Conservation (phyloP, 2,888 invertebrate species). For the Tuta absoluta region DNA sequence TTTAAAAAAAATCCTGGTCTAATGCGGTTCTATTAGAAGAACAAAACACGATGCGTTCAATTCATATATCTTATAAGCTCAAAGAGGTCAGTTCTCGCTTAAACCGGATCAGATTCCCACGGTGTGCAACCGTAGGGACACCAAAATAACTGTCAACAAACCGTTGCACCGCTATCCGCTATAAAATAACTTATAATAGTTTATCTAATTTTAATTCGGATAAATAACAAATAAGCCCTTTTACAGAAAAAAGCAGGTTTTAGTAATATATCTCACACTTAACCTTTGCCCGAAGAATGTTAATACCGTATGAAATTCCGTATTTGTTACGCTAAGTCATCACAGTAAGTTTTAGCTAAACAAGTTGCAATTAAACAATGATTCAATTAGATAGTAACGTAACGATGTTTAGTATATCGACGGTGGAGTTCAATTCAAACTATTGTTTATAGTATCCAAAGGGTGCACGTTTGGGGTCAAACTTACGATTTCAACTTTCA, state of each 20-base stretch:
- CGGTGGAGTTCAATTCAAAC: not conserved
- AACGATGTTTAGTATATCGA: not conserved
- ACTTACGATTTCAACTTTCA: constrained; percentile 32
- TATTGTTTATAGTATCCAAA: constrained; percentile 3
- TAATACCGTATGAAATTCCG: constrained; percentile 4
- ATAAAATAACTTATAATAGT: constrained; percentile 18
- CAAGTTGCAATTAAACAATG: not conserved
- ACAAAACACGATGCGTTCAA: too few species aligned
- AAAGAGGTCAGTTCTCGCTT: not conserved
- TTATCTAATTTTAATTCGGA: constrained; percentile 25
- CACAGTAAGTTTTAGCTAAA: not conserved
- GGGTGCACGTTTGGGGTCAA: constrained; percentile 26
- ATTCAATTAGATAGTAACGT: too few species aligned
- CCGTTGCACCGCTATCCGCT: constrained; percentile 15
- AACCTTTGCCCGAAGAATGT: constrained; percentile 23
- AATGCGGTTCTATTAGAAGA: too few species aligned
- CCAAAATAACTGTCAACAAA: constrained; percentile 25
- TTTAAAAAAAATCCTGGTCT: too few species aligned
- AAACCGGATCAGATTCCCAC: constrained; percentile 31
- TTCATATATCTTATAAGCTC: not conserved
- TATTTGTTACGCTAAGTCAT: constrained; percentile 20
- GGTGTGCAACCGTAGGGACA: not conserved
- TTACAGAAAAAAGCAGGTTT: constrained; percentile 18
- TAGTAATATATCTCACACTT: not conserved
- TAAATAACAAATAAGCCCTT: constrained; percentile 1